Percentiles rank a stretch among this genome's conserved stretches.
These are phyloP conservation scores for Chaenocephalus aceratus DNA, from an alignment of 2,113 vertebrate genomes.

Conservation along the genomic window DNA sequence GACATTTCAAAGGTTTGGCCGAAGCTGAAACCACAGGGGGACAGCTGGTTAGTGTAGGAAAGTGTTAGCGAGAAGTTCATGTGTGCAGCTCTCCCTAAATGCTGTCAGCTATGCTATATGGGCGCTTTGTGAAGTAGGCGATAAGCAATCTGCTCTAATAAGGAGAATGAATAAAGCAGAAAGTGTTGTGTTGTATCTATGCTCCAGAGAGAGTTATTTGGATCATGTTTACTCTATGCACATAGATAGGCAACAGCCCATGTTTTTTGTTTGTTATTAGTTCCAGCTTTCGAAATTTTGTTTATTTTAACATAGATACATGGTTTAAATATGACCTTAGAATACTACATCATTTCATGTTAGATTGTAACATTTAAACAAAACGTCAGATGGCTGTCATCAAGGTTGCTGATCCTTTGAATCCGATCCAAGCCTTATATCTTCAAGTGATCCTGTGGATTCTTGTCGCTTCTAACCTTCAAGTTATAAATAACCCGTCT, in stretches of 20 bases:
- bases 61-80: conserved; percentile 79
- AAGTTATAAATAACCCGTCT: not conserved
- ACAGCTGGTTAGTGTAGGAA: conserved; percentile 79
- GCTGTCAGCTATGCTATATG: conserved; percentile 77
- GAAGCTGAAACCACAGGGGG: conserved; percentile 79
- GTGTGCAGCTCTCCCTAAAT: conserved; percentile 69
- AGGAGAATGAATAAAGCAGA: conserved; percentile 71
- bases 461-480: not conserved
- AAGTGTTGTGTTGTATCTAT: conserved; percentile 64
- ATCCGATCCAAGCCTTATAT: conserved; percentile 5
- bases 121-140: conserved; percentile 72
- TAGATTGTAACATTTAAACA: conserved; percentile 7
- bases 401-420: conserved; percentile 15
- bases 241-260: conserved; percentile 27
- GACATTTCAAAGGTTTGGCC: conserved; percentile 84
- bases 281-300: conserved; percentile 7
- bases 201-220: conserved; percentile 53
- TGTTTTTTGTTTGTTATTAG: conserved; percentile 26
- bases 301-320: not conserved
- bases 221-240: conserved; percentile 23
- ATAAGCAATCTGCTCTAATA: conserved; percentile 78
- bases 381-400: conserved; percentile 25
- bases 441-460: not conserved
- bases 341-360: not conserved
- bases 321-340: not conserved